Base-by-base conservation (phyloP, 2,888 invertebrate genomes). In the Norana najaformis region DNA sequence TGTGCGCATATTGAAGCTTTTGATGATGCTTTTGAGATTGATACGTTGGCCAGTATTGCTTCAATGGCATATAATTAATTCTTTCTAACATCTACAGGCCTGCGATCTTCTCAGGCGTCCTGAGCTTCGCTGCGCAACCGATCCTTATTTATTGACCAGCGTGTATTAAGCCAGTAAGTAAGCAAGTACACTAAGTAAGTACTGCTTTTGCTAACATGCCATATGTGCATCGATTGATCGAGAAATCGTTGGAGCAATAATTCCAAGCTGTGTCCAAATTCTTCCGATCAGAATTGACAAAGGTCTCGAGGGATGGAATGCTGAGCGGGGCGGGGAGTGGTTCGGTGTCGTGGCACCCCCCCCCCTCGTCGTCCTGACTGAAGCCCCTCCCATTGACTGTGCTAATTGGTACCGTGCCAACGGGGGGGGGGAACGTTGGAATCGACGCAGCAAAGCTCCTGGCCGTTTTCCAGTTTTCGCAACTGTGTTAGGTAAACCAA, bases 271-370 rank as follows among this genome's bases (percentile, higher is more conserved):
- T n/a, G n/a, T 1, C 69, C 69, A 69, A 8, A n/a, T 30, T 69
- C 69, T 69, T 47, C 69, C 69, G 30, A 69, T 69, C 69, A n/a
- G 69, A 69, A 11, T 3, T 8, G 69, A 69, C 69, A 69, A 69
- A 69, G 23, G n/a, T n/a, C 69, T n/a, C 69, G 69, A n/a, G 69
- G 69, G n/a, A 69, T n/a, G 69, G n/a, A 69, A 69, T n/a, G 69
- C 0, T 69, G 13, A 69, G 30, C 69, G 30, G n/a, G 69, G n/a
- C 1, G 30, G 69, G n/a, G n/a, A 69, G 5, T 69, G 69, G 8
- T 11, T 69, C 69, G n/a, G 69, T n/a, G n/a, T 69, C 69, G n/a
- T 69, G n/a, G n/a, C n/a, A n/a, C n/a, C 69, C 30, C n/a, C 69
- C n/a, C 6, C n/a, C 69, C 30, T 13, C 69, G 47, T 47, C 47